These are phyloP conservation scores for Melolontha melolontha DNA, from an alignment of 2,888 invertebrate genomes.

Conservation along the genomic window DNA sequence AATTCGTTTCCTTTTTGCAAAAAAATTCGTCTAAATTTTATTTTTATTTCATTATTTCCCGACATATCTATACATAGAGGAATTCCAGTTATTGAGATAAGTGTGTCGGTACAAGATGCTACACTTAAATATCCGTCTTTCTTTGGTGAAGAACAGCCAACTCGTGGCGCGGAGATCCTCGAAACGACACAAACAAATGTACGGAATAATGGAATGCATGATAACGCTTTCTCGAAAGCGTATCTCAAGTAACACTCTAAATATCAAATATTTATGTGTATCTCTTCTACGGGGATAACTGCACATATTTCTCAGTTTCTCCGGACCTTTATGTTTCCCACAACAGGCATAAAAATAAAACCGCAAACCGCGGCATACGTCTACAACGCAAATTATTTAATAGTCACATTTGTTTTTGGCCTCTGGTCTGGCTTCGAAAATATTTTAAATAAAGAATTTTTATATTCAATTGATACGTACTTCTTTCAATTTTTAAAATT, in stretches of 20 bases:
- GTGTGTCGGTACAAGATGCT: constrained; percentile 23
- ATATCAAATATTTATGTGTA: constrained; percentile 44
- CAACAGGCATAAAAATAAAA: constrained; percentile 44
- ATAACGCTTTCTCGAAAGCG: constrained; percentile 38
- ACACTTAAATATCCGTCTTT: constrained; percentile 26
- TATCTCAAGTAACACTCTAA: constrained; percentile 38
- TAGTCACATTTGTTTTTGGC: constrained; percentile 32
- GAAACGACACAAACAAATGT: constrained; percentile 35
- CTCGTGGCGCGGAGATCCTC: constrained; percentile 8
- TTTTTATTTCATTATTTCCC: constrained; percentile 8
- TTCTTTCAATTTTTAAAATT: no score
- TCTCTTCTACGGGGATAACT: constrained; percentile 41
- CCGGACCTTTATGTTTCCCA: constrained; percentile 44
- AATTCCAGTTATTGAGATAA: constrained; percentile 33
- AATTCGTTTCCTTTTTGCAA: no score
- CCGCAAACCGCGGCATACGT: constrained; percentile 38
- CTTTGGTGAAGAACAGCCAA: neutral
- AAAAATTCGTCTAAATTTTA: neutral
- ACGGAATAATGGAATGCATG: constrained; percentile 39
- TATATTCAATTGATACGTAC: no score
- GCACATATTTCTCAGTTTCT: constrained; percentile 40
- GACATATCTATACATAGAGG: constrained; percentile 1
- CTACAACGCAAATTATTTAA: constrained; percentile 43
- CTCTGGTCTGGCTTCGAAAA: neutral
- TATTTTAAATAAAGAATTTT: no score